These are phyloP conservation scores for Amblyraja radiata DNA, from an alignment of 2,797 vertebrate species.

Conservation along the genomic window DNA sequence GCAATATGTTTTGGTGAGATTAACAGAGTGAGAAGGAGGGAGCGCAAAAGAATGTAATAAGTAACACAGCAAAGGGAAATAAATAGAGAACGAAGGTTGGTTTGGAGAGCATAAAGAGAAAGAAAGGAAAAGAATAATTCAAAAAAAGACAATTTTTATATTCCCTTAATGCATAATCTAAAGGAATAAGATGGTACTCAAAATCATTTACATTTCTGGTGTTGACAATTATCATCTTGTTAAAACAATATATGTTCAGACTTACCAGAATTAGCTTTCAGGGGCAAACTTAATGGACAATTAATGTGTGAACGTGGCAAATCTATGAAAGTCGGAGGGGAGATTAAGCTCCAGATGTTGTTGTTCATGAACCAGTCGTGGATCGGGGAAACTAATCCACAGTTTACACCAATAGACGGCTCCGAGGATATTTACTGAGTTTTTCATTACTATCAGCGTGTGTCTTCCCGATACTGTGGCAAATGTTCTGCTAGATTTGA, in stretches of 20 bases:
- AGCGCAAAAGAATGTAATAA: neutral
- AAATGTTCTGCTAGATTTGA: neutral
- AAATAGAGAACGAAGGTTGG: neutral
- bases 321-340: neutral
- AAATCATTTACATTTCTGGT: neutral
- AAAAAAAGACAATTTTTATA: neutral
- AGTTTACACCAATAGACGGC: neutral
- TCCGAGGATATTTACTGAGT: neutral
- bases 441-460: neutral
- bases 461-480: neutral
- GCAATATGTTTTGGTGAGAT: neutral
- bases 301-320: neutral
- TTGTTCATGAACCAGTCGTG: neutral
- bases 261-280: neutral
- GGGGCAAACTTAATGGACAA: neutral
- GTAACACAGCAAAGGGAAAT: neutral
- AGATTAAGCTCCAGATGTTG: neutral
- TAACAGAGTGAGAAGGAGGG: neutral
- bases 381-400: neutral
- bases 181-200: too few relatives aligned
- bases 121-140: neutral
- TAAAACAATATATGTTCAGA: neutral
- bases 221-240: neutral
- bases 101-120: too few relatives aligned
- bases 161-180: neutral